Conservation (phyloP, 2,888 invertebrate species). For the Cosmorhoe ocellata region DNA sequence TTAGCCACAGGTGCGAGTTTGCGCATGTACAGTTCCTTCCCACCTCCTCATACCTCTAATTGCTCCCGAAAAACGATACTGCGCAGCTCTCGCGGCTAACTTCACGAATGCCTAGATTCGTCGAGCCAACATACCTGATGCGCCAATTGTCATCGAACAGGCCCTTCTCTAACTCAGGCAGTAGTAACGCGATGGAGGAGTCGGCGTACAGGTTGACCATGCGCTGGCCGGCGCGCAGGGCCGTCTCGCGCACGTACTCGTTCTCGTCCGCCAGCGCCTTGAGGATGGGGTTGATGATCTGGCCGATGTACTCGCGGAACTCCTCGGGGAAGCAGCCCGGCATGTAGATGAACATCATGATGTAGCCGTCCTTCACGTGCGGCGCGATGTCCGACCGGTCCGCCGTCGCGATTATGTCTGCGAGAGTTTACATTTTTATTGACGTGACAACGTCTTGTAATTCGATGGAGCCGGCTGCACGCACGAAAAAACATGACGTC, state of each 20-base stretch:
- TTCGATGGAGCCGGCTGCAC: too few species aligned
- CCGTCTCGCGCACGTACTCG: constrained; percentile 99
- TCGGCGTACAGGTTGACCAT: constrained; percentile 98
- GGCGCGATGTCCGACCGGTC: constrained; percentile 96
- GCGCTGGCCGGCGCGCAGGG: constrained; percentile 96
- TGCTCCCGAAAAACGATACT: too few species aligned
- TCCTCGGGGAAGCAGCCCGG: constrained; percentile 97
- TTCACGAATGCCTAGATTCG: too few species aligned
- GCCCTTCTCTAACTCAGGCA: constrained; percentile 97
- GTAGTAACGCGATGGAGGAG: constrained; percentile 93
- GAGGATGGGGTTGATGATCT: constrained; percentile 98
- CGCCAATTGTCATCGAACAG: constrained; percentile 99
- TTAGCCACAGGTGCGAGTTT: too few species aligned
- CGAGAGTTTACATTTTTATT: background rate
- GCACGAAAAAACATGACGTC: too few species aligned
- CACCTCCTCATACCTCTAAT: too few species aligned
- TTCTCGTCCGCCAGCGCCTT: constrained; percentile 99
- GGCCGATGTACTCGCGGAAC: constrained; percentile 97
- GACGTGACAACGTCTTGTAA: too few species aligned
- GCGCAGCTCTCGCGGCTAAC: too few species aligned
- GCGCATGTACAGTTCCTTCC: too few species aligned
- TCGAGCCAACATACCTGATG: too few species aligned
- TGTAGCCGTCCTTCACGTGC: constrained; percentile 99
- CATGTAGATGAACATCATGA: constrained; percentile 99
- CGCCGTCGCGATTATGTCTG: constrained; percentile 95